Base-by-base conservation (phyloP, 2,888 invertebrate species). In the Cataglyphis altisquamis region DNA sequence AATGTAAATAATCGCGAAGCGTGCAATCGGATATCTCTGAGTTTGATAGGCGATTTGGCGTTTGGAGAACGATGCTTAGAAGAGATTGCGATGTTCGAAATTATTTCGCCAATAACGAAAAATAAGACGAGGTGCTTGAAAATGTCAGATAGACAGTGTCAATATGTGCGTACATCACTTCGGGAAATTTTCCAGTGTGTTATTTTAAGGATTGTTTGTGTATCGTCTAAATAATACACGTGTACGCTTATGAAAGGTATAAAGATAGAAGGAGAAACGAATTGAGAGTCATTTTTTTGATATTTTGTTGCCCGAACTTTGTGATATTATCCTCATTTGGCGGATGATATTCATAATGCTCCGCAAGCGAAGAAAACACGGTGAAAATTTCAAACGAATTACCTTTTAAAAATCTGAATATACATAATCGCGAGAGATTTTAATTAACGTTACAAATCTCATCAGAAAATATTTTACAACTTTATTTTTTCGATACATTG, bases 151-250 rank as follows among this genome's bases (percentile, higher is more conserved):
- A 86, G 86, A 88, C 73, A 72, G 25, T 72, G 72, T 78, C 78
- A 78, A 78, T 78, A 82, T 83, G 45, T 62, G 52, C 18, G 74
- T 64, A 80, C 64, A 48, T 68, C 62, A 60, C 60, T 45, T 18
- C 78, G 70, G 77, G 39, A 89, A 84, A 78, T 57, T 81, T 81
- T 73, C 45, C 25, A 36, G 78, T 77, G 73, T 82, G 78, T 83
- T 84, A 82, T 89, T 5, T n/a, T 25, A 80, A 88, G 82, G 41
- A 81, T 83, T 86, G 86, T 86, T 84, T 86, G 88, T 78, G 62
- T 52, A 3, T n/a, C 60, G 68, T 77, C 73, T 67, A 87, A 72
- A 72, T 72, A 81, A 63, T 72, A 74, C 6, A n/a, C 32, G 74
- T 72, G 78, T 45, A 45, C 45, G 73, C 57, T 36, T 36, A 36